A percentile compares a stretch with the other conserved stretches of the same genome.
These are phyloP conservation scores for Agrilus mali DNA, from an alignment of 2,888 invertebrate genomes.

Conservation along the genomic window DNA sequence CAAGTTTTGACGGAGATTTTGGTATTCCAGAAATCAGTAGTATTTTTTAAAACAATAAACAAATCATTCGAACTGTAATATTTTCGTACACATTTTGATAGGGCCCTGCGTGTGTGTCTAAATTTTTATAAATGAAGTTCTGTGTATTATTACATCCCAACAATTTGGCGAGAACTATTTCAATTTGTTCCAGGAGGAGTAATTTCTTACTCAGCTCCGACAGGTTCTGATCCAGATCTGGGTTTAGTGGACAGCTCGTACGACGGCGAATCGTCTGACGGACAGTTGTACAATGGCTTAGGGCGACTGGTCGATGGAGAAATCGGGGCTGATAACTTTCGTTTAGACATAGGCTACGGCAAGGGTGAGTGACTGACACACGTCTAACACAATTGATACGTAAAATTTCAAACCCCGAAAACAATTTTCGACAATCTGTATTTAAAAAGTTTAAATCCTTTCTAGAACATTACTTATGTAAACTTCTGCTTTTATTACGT, in stretches of 20 bases:
- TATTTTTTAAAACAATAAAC: no score
- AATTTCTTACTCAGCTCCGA: conserved; percentile 41
- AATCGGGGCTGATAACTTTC: conserved; percentile 47
- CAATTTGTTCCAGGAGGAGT: conserved; percentile 36
- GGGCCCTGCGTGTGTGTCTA: neutral
- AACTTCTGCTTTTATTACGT: no score
- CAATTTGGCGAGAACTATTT: no score
- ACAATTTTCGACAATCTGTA: no score
- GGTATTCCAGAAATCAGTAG: no score
- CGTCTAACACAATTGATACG: neutral
- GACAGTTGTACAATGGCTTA: conserved; percentile 45
- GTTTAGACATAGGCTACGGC: conserved; percentile 44
- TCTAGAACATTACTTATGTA: no score
- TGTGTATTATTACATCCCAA: no score
- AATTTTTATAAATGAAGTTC: no score
- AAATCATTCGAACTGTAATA: no score
- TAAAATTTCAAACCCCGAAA: no score
- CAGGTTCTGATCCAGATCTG: conserved; percentile 36
- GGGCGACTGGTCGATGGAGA: conserved; percentile 59
- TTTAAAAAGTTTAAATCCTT: no score
- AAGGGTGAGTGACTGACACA: conserved; percentile 35
- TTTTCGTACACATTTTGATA: neutral
- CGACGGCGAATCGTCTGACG: conserved; percentile 41
- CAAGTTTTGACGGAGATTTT: no score
- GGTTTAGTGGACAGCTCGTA: conserved; percentile 51